Conservation (phyloP, 2,113 vertebrate species). For the Buteo buteo region DNA sequence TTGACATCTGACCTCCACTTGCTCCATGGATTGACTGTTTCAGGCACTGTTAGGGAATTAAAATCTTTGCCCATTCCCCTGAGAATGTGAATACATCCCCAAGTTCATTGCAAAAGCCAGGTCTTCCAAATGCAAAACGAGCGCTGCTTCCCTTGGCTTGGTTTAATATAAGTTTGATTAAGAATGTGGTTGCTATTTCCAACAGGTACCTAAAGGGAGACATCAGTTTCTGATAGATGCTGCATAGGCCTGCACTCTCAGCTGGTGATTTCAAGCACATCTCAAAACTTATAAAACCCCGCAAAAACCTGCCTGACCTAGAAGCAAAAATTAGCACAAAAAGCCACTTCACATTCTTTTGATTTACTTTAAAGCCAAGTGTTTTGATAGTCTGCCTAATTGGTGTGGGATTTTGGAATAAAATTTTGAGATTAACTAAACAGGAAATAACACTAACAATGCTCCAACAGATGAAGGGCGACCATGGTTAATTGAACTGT, state of each 20-base stretch:
- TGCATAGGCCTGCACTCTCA: background rate
- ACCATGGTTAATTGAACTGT: slow-evolving; percentile 36
- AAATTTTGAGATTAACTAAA: background rate
- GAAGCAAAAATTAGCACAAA: slow-evolving; percentile 16
- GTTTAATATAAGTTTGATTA: background rate
- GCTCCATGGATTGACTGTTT: slow-evolving; percentile 30
- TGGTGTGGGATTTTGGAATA: background rate
- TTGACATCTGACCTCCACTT: slow-evolving; percentile 44
- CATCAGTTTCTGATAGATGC: background rate
- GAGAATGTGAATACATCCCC: background rate
- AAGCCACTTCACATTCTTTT: background rate
- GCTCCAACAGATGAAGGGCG: slow-evolving; percentile 53
- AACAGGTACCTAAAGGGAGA: background rate
- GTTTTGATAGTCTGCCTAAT: slow-evolving; percentile 20
- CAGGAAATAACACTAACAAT: slow-evolving; percentile 32
- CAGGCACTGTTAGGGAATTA: slow-evolving; percentile 32
- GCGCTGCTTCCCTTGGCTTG: background rate
- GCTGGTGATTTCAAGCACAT: background rate
- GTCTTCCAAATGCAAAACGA: background rate
- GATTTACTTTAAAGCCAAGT: background rate
- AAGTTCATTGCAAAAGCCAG: background rate
- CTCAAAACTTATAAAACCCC: background rate
- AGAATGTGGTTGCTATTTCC: background rate
- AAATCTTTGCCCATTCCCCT: background rate
- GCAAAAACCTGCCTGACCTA: slow-evolving; percentile 1